Conservation (phyloP, 1,140 invertebrate genomes). For the Micrasema minimum region DNA sequence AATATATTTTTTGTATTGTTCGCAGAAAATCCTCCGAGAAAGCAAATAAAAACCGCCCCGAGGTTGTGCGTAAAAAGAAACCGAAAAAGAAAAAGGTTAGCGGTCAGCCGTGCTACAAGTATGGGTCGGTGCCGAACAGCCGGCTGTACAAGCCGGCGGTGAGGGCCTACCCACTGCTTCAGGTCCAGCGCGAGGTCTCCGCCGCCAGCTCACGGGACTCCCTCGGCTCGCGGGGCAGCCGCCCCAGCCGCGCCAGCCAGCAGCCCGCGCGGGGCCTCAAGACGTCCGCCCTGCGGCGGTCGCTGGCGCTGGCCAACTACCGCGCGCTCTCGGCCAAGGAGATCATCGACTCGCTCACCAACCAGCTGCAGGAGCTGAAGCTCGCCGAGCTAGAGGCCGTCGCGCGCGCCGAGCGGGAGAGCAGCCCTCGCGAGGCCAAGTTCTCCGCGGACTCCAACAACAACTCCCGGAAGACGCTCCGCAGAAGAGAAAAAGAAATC, state of each 20-base stretch:
- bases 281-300: slow-evolving; percentile 18
- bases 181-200: neutral
- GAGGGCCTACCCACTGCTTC: neutral
- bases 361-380: slow-evolving; percentile 36
- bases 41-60: neutral
- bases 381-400: slow-evolving; percentile 15
- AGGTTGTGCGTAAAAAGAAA: slow-evolving; percentile 6
- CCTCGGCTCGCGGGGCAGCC: too few species aligned
- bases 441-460: slow-evolving; percentile 27
- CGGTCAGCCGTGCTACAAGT: too few species aligned
- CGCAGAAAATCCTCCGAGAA: neutral
- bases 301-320: slow-evolving; percentile 33
- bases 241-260: neutral
- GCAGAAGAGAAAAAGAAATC: slow-evolving; percentile 27
- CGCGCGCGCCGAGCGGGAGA: neutral
- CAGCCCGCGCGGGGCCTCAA: neutral
- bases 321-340: slow-evolving; percentile 43
- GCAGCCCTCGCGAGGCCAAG: slow-evolving; percentile 1
- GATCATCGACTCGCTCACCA: slow-evolving; percentile 47
- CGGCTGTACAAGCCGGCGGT: slow-evolving; percentile 14
- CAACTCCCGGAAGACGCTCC: slow-evolving; percentile 1
- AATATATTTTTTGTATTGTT: slow-evolving; percentile 5
- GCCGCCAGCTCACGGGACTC: too few species aligned
- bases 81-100: slow-evolving; percentile 8
- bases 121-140: neutral